Evolutionary conservation across 2,888 invertebrate species (phyloP).

Genomic region (Euzophera pinguis): DNA sequence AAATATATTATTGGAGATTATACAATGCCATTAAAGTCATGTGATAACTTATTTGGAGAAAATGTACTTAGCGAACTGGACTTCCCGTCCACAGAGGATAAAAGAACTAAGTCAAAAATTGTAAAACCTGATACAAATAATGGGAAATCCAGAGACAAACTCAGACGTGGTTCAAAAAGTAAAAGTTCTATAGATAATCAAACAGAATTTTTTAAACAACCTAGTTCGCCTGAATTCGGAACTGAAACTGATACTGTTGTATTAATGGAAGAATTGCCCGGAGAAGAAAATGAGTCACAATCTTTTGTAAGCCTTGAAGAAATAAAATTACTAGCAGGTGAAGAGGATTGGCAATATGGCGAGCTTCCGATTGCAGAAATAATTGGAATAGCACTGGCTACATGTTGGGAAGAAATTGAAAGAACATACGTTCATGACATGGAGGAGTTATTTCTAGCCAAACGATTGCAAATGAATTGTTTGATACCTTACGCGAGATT

Average conservation of each 20-base stretch:
- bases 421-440: constrained; percentile 72
- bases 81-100: constrained; percentile 54
- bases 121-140: constrained; percentile 50
- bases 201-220: constrained; percentile 43
- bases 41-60: constrained; percentile 60
- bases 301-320: constrained; percentile 34
- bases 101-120: constrained; percentile 55
- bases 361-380: constrained; percentile 53
- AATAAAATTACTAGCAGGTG: constrained; percentile 53
- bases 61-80: constrained; percentile 54
- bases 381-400: constrained; percentile 60
- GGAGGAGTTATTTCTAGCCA: constrained; percentile 78
- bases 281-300: constrained; percentile 35
- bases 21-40: constrained; percentile 47
- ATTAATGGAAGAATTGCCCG: constrained; percentile 31
- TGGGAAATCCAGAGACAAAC: constrained; percentile 48
- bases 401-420: constrained; percentile 76
- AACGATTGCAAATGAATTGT: constrained; percentile 74
- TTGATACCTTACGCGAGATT: constrained; percentile 79
- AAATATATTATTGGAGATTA: constrained; percentile 69
- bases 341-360: constrained; percentile 71
- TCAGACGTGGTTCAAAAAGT: constrained; percentile 46
- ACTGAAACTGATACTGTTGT: constrained; percentile 27
- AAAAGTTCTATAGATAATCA: constrained; percentile 37
- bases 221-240: constrained; percentile 33